Evolutionary conservation across 2,888 invertebrate species (phyloP).

Genomic region (Netelia inedita): DNA sequence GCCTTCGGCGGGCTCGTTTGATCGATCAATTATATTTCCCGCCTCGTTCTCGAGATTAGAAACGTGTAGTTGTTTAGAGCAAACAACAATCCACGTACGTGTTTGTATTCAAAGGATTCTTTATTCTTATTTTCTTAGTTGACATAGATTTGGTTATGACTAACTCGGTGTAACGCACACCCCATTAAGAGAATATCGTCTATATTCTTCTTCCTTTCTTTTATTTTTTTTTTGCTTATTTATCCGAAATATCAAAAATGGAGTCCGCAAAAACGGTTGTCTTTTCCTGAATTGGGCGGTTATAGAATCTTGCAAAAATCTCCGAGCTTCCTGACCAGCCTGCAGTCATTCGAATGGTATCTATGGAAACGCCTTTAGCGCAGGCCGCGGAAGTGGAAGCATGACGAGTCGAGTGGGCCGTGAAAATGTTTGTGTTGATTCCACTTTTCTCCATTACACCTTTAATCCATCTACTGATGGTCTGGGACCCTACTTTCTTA

Average conservation of each 20-base stretch:
- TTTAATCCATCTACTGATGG: constrained; percentile 41
- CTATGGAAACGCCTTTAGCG: neutral
- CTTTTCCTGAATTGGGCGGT: constrained; percentile 4
- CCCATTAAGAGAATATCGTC: too few species aligned
- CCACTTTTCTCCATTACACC: constrained; percentile 21
- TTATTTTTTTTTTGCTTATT: constrained; percentile 8
- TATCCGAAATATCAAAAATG: constrained; percentile 4
- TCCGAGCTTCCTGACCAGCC: constrained; percentile 20
- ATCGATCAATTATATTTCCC: constrained; percentile 20
- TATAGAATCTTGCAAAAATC: constrained; percentile 33
- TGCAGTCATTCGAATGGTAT: constrained; percentile 10
- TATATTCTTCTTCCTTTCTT: neutral
- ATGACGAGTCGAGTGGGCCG: constrained; percentile 19
- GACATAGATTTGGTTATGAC: too few species aligned
- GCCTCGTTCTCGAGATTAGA: constrained; percentile 42
- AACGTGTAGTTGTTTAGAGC: constrained; percentile 51
- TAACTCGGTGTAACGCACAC: neutral
- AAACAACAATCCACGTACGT: constrained; percentile 27
- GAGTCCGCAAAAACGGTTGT: constrained; percentile 18
- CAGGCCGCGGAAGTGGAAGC: too few species aligned
- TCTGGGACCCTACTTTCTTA: constrained; percentile 17
- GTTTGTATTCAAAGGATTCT: neutral
- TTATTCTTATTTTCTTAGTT: neutral
- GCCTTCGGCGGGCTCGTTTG: neutral
- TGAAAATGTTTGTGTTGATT: neutral